These are phyloP conservation scores for Brotula barbata DNA, from an alignment of 2,797 vertebrate genomes.

Conservation along the genomic window DNA sequence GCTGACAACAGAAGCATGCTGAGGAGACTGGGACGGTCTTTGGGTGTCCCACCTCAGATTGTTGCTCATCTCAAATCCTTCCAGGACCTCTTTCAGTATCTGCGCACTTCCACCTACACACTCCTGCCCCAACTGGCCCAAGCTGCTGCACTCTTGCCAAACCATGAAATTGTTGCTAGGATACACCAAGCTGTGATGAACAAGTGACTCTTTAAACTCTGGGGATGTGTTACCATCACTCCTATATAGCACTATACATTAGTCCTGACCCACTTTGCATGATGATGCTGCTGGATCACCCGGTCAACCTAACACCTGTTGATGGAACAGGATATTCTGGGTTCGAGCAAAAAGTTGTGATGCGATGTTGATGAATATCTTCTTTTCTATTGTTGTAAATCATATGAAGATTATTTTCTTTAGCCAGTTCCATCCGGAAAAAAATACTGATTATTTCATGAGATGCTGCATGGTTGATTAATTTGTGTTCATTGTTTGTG, in stretches of 20 bases:
- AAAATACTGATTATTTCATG: neutral
- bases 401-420: neutral
- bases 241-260: constrained; percentile 21
- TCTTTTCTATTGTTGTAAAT: neutral
- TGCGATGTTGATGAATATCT: neutral
- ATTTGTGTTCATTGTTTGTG: constrained; percentile 16
- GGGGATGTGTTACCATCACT: constrained; percentile 38
- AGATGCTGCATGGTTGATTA: neutral
- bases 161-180: constrained; percentile 59
- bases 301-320: neutral
- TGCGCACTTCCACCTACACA: constrained; percentile 69
- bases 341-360: neutral
- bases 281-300: constrained; percentile 4
- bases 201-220: constrained; percentile 40
- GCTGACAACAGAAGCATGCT: constrained; percentile 30
- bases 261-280: constrained; percentile 19
- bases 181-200: constrained; percentile 63
- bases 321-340: neutral
- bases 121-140: constrained; percentile 68
- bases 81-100: constrained; percentile 71
- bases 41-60: constrained; percentile 65
- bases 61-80: constrained; percentile 57
- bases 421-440: neutral
- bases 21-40: constrained; percentile 49
- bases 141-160: constrained; percentile 60